phyloP scores from a whole-genome alignment of 1,140 invertebrate genomes.

The Polypedilum vanderplanki region DNA sequence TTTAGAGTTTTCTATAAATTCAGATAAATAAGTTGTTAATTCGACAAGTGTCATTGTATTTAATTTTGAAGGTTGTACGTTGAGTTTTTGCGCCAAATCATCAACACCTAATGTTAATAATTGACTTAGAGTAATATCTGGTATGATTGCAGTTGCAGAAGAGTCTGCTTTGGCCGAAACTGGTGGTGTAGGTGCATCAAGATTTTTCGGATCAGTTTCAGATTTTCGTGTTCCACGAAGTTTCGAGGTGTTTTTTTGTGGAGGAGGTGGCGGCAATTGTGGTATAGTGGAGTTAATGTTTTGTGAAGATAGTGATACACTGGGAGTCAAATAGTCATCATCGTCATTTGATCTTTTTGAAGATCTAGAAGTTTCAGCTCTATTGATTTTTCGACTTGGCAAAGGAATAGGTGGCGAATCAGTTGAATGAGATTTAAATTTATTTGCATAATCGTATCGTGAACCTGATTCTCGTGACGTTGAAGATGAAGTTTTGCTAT shows the following conservation, averaged over 20 bases:
- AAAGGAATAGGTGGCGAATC: slow-evolving; percentile 53
- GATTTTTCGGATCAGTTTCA: slow-evolving; percentile 34
- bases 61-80: slow-evolving; percentile 66
- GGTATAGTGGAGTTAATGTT: slow-evolving; percentile 32
- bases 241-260: no score
- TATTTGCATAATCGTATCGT: slow-evolving; percentile 39
- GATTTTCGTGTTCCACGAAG: slow-evolving; percentile 39
- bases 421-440: slow-evolving; percentile 38
- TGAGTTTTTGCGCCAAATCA: slow-evolving; percentile 65
- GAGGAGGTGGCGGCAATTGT: slow-evolving; percentile 38
- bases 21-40: slow-evolving; percentile 67
- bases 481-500: neutral
- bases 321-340: slow-evolving; percentile 59
- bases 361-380: slow-evolving; percentile 47
- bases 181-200: slow-evolving; percentile 36
- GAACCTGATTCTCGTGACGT: slow-evolving; percentile 32
- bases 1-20: slow-evolving; percentile 49
- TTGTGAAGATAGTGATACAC: slow-evolving; percentile 40
- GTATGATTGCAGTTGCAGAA: slow-evolving; percentile 40
- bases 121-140: slow-evolving; percentile 73
- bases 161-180: slow-evolving; percentile 35
- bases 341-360: slow-evolving; percentile 46
- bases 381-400: slow-evolving; percentile 52
- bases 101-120: slow-evolving; percentile 70
- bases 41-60: slow-evolving; percentile 78